Evolutionary conservation across 2,113 vertebrate genomes (phyloP), one percentile per base, ranked within the genome.

Genomic region (Syngnathus scovelli): DNA sequence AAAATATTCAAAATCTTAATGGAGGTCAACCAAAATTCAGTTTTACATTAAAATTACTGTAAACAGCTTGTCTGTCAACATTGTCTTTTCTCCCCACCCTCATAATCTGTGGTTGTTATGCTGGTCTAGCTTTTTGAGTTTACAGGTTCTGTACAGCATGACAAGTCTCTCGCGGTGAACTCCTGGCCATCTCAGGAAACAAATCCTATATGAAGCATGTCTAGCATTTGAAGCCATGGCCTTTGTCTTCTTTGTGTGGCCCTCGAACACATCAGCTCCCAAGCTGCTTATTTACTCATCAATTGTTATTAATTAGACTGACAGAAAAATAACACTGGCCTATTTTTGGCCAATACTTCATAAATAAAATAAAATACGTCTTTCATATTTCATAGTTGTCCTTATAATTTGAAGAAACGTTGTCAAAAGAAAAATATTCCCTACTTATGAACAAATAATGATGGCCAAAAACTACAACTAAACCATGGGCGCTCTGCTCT

Each of bases 181-280:
- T 91, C 73, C 83, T 90, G 91, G 90, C 90, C 86, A 86, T 84
- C 82, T 84, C 88, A 71, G 67, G 82, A 90, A 92, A 92, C 87
- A 7, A 83, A 86, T 76, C 72, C 78, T 83, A 78, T 77, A 83
- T 84, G 86, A 87, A 84, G 85, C 85, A 80, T 76, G 78, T 86
- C 83, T 80, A 85, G 77, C 70, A 78, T 66, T 41, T 85, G 86
- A 90, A 89, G 90, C 83, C 79, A 82, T 65, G 87, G 15, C 68
- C 72, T 68, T 38, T 5, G 21, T 70, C 71, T 66, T 61, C 72
- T 73, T 77, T 70, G 75, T 46, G 67, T 55, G 72, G 7, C 18
- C 15, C 46, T 16, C 16, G 5, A 48, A 49, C 48, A 49, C 48
- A 49, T 49, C 48, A 49, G 48, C 44, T 18, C 44, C 15, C 15